Base-by-base conservation (phyloP, 1,140 invertebrate genomes). In the Atta texana region DNA sequence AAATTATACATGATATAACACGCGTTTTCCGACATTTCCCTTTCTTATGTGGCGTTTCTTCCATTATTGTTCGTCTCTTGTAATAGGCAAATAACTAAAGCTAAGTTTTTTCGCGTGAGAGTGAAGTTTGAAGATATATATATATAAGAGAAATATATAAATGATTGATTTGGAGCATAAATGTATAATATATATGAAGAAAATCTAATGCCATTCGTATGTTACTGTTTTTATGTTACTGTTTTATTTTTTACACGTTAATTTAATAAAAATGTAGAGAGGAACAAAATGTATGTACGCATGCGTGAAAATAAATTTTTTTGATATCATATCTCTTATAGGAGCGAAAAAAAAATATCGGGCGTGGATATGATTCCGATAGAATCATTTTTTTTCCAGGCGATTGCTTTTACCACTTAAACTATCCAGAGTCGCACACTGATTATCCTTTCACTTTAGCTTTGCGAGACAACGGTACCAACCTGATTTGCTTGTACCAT, bases 1-100 rank as follows among this genome's bases (percentile, higher is more conserved):
- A 75, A 81, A 84, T 86, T 91, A 84, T 34, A 51, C 16, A 61
- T 63, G 82, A 86, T 90, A 74, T 90, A 88, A 90, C 77, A 59
- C 7, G 8, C 53, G 2, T 51, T 74, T 77, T n/a, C 55, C 59
- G 51, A 55, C 24, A 10, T 66, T 34, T 53, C 8, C 10, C 49
- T 57, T 4, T 24, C 16, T 7, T 34, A 12, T 0, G 3, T 12
- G 14, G 44, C 5, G 6, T 10, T 28, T 66, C 18, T n/a, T 51
- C 55, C 55, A 14, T 87, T 82, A 66, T 53, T 64, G 18, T 12
- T 18, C 16, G 39, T 57, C 31, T 28, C 51, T 44, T 53, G 24
- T 21, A 51, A 49, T 49, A 34, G 34, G 0, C 8, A 74, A 63
- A 39, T 68, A 78, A 90, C 68, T 74, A 59, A 78, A 88, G 71